Evolutionary conservation across 2,888 invertebrate genomes (phyloP).

Genomic region (Apotomis betuletana): DNA sequence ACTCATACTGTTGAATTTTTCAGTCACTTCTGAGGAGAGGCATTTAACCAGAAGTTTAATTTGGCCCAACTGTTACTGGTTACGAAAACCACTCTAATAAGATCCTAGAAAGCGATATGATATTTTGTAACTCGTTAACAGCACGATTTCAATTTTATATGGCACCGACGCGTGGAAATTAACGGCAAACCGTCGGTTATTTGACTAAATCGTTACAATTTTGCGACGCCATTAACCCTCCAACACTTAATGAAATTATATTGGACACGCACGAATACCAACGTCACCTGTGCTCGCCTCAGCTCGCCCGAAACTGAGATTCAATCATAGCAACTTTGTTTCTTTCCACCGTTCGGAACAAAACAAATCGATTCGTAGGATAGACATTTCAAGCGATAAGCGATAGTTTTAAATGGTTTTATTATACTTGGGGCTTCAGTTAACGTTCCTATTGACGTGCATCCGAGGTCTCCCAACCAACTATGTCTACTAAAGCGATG

Average conservation of each 20-base stretch:
- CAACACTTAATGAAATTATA: conserved; percentile 70
- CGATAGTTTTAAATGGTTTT: no score
- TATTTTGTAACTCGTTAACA: conserved; percentile 66
- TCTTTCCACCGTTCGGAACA: neutral
- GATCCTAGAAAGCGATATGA: conserved; percentile 40
- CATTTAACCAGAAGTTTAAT: no score
- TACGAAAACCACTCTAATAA: conserved; percentile 16
- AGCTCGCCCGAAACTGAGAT: conserved; percentile 11
- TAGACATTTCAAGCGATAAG: neutral
- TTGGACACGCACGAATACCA: conserved; percentile 63
- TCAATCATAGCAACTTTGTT: conserved; percentile 1
- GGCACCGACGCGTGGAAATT: conserved; percentile 62
- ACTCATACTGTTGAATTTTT: no score
- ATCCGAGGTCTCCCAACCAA: no score
- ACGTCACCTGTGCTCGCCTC: conserved; percentile 21
- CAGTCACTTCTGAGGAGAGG: no score
- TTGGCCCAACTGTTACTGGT: neutral
- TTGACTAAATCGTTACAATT: conserved; percentile 70
- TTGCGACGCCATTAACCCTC: conserved; percentile 67
- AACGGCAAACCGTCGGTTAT: conserved; percentile 62
- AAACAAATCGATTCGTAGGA: neutral
- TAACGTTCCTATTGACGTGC: no score
- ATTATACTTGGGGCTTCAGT: no score
- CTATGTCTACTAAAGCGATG: no score
- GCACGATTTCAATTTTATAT: conserved; percentile 74